Conservation (phyloP, 2,113 vertebrate genomes). For the Salvelinus sp. region DNA sequence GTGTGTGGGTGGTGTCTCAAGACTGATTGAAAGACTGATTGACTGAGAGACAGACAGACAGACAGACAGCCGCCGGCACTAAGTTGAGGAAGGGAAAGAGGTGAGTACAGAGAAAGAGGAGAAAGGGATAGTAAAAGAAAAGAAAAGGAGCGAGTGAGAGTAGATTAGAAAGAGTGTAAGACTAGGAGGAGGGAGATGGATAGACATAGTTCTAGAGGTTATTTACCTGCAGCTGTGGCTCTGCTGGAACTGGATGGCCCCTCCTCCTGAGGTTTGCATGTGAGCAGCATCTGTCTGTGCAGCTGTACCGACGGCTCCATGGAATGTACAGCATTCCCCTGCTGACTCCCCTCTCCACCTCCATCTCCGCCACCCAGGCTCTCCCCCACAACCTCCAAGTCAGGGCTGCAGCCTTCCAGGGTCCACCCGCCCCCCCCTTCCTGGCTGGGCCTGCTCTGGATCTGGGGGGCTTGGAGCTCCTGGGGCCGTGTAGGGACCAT, state of each 20-base stretch:
- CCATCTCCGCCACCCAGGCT: slow-evolving; percentile 21
- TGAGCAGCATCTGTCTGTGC: slow-evolving; percentile 71
- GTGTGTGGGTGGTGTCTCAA: slow-evolving; percentile 24
- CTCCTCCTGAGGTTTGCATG: slow-evolving; percentile 77
- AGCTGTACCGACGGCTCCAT: slow-evolving; percentile 70
- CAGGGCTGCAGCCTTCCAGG: slow-evolving; percentile 16
- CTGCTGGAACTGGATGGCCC: slow-evolving; percentile 61
- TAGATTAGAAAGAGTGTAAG: neutral
- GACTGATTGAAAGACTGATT: neutral
- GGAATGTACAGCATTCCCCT: slow-evolving; percentile 60
- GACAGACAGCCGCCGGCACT: slow-evolving; percentile 10
- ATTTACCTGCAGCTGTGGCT: slow-evolving; percentile 75
- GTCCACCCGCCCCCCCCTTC: slow-evolving; percentile 46
- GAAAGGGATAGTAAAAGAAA: neutral
- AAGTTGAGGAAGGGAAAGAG: neutral
- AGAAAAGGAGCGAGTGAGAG: neutral
- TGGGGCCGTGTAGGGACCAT: slow-evolving; percentile 37
- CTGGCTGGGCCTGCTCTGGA: slow-evolving; percentile 56
- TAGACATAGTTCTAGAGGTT: neutral
- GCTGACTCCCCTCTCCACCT: slow-evolving; percentile 56
- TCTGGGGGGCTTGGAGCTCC: slow-evolving; percentile 46
- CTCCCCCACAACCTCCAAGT: slow-evolving; percentile 45
- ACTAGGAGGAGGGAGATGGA: slow-evolving; percentile 1
- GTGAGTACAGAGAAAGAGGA: neutral
- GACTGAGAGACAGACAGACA: slow-evolving; percentile 10